These are phyloP conservation scores for Hypena proboscidalis DNA, from an alignment of 2,888 invertebrate species.

Conservation along the genomic window DNA sequence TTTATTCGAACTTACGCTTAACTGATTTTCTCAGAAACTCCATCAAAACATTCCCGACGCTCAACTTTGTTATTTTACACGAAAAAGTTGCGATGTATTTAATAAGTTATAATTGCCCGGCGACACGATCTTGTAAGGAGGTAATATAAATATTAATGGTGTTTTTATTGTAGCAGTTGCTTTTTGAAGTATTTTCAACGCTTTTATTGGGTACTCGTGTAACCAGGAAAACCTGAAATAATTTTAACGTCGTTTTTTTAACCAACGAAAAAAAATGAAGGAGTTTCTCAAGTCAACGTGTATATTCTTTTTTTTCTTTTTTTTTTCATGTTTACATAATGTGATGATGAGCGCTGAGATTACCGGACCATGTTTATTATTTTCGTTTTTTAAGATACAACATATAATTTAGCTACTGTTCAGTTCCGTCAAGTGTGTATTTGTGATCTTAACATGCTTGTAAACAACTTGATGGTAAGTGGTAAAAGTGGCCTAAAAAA, in stretches of 20 bases:
- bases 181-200: neutral
- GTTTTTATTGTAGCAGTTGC: conserved; percentile 3
- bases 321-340: too few species aligned
- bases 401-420: too few species aligned
- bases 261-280: too few species aligned
- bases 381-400: too few species aligned
- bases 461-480: too few species aligned
- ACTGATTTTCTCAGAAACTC: conserved; percentile 25
- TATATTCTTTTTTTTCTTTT: too few species aligned
- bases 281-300: too few species aligned
- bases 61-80: conserved; percentile 7
- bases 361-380: too few species aligned
- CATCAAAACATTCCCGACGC: neutral
- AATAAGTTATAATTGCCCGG: conserved; percentile 16
- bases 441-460: too few species aligned
- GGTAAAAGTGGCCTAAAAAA: too few species aligned
- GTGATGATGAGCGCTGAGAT: too few species aligned
- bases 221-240: neutral
- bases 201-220: neutral
- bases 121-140: conserved; percentile 7
- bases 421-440: too few species aligned
- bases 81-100: conserved; percentile 6
- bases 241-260: conserved; percentile 31
- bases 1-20: conserved; percentile 22
- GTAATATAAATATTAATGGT: conserved; percentile 10